Conservation (phyloP, 2,113 vertebrate genomes). For the Bubo bubo region DNA sequence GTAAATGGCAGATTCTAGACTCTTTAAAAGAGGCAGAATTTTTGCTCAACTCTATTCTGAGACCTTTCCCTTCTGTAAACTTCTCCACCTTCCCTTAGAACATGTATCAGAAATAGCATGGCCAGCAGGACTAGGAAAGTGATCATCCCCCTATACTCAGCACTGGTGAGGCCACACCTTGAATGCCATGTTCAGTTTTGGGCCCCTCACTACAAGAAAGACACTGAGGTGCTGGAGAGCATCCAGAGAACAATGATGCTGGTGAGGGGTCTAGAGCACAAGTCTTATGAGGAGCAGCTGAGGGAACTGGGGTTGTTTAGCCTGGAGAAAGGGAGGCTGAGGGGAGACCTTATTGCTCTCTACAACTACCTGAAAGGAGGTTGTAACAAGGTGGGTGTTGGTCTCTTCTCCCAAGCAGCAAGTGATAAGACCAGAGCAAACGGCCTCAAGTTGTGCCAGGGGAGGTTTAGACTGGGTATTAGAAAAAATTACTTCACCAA, state of each 20-base stretch:
- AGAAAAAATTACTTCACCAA: not conserved
- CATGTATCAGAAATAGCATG: not conserved
- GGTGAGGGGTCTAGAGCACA: not conserved
- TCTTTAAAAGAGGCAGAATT: not conserved
- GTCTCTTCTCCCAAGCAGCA: not conserved
- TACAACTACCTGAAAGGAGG: not conserved
- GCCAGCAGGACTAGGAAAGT: not conserved
- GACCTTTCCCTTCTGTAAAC: not conserved
- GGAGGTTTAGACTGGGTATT: too few species aligned
- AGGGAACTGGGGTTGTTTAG: not conserved
- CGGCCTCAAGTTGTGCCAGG: rapidly evolving
- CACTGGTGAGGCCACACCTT: not conserved
- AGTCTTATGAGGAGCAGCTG: not conserved
- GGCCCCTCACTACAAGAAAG: not conserved
- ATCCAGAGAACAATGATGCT: not conserved
- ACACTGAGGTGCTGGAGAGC: not conserved
- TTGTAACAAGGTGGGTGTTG: rapidly evolving
- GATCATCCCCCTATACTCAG: rapidly evolving
- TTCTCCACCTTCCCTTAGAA: not conserved
- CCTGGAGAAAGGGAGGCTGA: not conserved
- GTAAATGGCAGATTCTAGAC: not conserved
- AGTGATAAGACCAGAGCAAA: not conserved
- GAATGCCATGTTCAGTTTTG: not conserved
- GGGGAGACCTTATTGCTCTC: too few species aligned
- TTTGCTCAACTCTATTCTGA: not conserved